Conservation (phyloP, 2,113 vertebrate species). For the Cottus gobio region DNA sequence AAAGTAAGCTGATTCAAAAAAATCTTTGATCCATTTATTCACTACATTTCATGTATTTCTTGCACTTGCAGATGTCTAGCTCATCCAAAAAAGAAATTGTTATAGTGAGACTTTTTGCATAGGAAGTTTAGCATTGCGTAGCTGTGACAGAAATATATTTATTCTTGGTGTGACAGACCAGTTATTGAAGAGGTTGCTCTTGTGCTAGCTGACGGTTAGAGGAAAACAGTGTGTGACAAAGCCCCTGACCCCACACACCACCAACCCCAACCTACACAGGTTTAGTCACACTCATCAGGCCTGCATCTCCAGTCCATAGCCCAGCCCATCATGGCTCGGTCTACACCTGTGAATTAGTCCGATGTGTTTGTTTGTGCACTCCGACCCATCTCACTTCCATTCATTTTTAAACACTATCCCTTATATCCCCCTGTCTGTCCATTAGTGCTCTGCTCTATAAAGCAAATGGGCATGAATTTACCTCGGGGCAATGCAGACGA, state of each 20-base stretch:
- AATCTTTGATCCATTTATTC: conserved; percentile 4
- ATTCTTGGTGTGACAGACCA: neutral
- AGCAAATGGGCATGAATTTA: conserved; percentile 81
- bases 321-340: neutral
- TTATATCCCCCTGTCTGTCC: conserved; percentile 65
- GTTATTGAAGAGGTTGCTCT: conserved; percentile 5
- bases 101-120: neutral
- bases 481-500: conserved; percentile 76
- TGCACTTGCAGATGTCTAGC: neutral
- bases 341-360: conserved; percentile 67
- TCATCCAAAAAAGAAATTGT: neutral
- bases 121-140: neutral
- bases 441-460: conserved; percentile 75
- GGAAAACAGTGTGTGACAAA: conserved; percentile 38
- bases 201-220: conserved; percentile 11
- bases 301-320: neutral
- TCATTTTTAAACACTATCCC: conserved; percentile 82
- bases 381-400: conserved; percentile 75
- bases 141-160: neutral
- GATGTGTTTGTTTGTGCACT: conserved; percentile 78
- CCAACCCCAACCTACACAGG: neutral
- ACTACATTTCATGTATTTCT: neutral
- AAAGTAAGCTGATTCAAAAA: neutral
- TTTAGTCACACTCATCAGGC: conserved; percentile 15
- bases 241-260: conserved; percentile 16